Evolutionary conservation across 2,797 vertebrate species (phyloP), one percentile per base, ranked within the genome.

Genomic region (Muraenolepis orangiensis): DNA sequence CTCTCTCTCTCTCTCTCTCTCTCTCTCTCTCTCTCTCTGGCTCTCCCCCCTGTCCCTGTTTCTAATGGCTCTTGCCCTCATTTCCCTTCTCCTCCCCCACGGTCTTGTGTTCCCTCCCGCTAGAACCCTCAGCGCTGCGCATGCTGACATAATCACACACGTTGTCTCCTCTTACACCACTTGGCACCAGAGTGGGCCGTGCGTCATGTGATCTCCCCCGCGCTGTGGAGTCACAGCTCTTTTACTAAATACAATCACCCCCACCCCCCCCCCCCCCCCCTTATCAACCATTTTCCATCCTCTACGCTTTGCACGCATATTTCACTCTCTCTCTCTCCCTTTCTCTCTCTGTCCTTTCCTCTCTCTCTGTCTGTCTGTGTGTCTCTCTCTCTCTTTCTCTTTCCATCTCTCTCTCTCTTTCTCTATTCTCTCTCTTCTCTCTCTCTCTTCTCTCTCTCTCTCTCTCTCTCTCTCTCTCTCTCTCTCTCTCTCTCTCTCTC

Each of bases 361-460:
- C 23, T 32, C 36, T 23, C 71, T 46, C 61, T 31, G 23, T 36
- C 32, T 38, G 4, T 29, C 64, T 66, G 11, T 30, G 26, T 66
- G 11, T 66, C 64, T 66, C 26, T 66, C 26, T 66, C 12, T 66
- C 64, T 29, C 12, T 30, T 26, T 29, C 26, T 66, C 64, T 66
- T 1, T 66, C 64, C 29, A 1, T 18, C 12, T 30, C 26, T 66
- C 26, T 66, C 64, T 74, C 31, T 76, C 80, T 77, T 81, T 79
- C 77, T 72, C 76, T n/a, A n/a, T n/a, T 76, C 51, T 85, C 79
- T 76, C 68, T 85, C 80, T n/a, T 79, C 75, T 81, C 75, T 76
- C 81, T 81, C 72, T 1, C 76, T 83, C 40, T n/a, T 66, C 4
- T 64, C 18, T n/a, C 74, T 66, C 7, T 40, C 32, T 28, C 32